Percentiles rank a stretch among this genome's conserved stretches.
phyloP scores from a whole-genome alignment of 2,113 vertebrate genomes.

The Pagrus major region DNA sequence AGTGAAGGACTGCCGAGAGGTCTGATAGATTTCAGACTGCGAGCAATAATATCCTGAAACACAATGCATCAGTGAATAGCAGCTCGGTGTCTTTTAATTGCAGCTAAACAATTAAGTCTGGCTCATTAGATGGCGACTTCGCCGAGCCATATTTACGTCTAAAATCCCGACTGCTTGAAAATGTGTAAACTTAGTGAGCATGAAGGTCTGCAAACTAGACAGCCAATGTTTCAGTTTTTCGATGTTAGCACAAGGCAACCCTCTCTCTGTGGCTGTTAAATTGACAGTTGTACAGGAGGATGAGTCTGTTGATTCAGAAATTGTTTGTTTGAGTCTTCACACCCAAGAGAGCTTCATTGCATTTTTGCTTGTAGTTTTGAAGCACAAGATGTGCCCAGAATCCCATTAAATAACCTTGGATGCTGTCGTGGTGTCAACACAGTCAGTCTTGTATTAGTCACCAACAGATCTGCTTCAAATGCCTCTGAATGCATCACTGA shows the following conservation, averaged over 20 bases:
- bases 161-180: constrained; percentile 3
- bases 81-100: constrained; percentile 13
- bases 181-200: constrained; percentile 20
- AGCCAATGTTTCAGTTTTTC: constrained; percentile 13
- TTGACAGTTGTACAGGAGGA: constrained; percentile 1
- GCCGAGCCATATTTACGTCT: constrained; percentile 8
- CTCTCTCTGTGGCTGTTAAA: constrained; percentile 31
- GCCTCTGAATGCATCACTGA: constrained; percentile 29
- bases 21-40: constrained; percentile 16
- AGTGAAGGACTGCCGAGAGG: constrained; percentile 27
- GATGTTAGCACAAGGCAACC: constrained; percentile 6
- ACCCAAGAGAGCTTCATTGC: constrained; percentile 51
- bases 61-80: constrained; percentile 23
- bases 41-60: constrained; percentile 21
- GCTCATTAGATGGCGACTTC: constrained; percentile 7
- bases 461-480: constrained; percentile 1
- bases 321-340: constrained; percentile 54
- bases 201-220: constrained; percentile 25
- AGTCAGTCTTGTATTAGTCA: constrained; percentile 19
- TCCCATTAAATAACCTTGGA: constrained; percentile 17
- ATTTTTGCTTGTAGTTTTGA: constrained; percentile 30
- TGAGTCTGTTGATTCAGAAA: constrained; percentile 47
- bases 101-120: constrained; percentile 8
- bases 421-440: constrained; percentile 14
- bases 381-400: constrained; percentile 37